Evolutionary conservation across 2,113 vertebrate genomes (phyloP).

Genomic region (Haliaeetus leucogaster): DNA sequence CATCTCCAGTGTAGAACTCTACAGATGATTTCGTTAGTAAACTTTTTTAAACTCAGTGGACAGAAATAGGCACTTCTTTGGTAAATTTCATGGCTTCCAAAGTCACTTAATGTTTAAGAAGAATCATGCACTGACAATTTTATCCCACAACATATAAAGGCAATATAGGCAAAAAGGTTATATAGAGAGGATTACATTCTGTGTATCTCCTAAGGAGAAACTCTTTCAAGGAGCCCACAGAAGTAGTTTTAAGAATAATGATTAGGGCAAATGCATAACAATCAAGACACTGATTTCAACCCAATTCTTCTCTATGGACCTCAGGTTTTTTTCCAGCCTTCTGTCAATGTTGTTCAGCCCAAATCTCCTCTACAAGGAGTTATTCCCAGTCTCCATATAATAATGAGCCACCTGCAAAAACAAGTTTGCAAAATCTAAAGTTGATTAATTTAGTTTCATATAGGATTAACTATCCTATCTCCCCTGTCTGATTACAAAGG

Average conservation of each 20-base stretch:
- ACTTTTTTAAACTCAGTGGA: background rate
- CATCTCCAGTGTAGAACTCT: background rate
- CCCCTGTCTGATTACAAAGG: background rate
- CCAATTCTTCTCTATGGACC: background rate
- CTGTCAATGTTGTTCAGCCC: background rate
- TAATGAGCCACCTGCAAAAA: background rate
- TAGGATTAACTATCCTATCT: background rate
- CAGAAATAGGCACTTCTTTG: background rate
- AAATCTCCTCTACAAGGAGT: background rate
- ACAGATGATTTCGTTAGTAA: background rate
- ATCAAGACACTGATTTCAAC: background rate
- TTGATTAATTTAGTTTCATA: background rate
- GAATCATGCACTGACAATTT: background rate
- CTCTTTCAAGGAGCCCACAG: background rate
- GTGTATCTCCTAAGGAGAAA: background rate
- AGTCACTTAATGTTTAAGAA: background rate
- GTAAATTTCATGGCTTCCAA: background rate
- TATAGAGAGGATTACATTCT: background rate
- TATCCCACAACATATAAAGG: background rate
- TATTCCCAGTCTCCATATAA: background rate
- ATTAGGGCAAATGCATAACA: background rate
- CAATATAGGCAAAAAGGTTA: background rate
- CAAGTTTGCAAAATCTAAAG: background rate
- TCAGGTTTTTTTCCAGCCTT: background rate
- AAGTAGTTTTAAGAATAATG: background rate